Conservation (phyloP, 2,113 vertebrate genomes). For the Chionis minor region DNA sequence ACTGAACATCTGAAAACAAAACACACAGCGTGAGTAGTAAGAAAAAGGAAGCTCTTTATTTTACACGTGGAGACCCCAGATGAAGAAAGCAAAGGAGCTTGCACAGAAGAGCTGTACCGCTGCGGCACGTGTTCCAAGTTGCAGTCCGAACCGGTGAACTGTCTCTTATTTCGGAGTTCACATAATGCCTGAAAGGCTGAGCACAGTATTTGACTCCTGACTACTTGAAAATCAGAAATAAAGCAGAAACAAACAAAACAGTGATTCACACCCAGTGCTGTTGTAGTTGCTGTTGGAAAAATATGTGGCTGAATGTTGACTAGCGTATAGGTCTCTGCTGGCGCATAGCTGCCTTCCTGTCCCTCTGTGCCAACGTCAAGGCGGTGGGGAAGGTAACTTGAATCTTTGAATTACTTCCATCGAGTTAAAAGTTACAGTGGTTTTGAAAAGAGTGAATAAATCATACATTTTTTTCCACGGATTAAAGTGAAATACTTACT, state of each 20-base stretch:
- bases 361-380: not conserved
- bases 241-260: not conserved
- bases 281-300: not conserved
- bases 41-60: not conserved
- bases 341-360: not conserved
- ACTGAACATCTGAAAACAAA: not conserved
- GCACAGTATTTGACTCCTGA: not conserved
- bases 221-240: not conserved
- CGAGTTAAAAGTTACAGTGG: not conserved
- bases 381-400: not conserved
- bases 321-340: not conserved
- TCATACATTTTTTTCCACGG: not conserved
- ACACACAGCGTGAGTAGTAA: not conserved
- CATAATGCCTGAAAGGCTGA: not conserved
- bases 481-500: constrained; percentile 57
- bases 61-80: not conserved
- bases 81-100: not conserved
- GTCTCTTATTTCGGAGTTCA: not conserved
- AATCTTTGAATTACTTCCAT: not conserved
- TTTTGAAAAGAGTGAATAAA: not conserved
- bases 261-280: not conserved
- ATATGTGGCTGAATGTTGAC: not conserved
- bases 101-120: not conserved
- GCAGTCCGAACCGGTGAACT: not conserved
- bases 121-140: not conserved